These are phyloP conservation scores for Sebastes kiyomatsui DNA, from an alignment of 2,797 vertebrate genomes.

Conservation along the genomic window DNA sequence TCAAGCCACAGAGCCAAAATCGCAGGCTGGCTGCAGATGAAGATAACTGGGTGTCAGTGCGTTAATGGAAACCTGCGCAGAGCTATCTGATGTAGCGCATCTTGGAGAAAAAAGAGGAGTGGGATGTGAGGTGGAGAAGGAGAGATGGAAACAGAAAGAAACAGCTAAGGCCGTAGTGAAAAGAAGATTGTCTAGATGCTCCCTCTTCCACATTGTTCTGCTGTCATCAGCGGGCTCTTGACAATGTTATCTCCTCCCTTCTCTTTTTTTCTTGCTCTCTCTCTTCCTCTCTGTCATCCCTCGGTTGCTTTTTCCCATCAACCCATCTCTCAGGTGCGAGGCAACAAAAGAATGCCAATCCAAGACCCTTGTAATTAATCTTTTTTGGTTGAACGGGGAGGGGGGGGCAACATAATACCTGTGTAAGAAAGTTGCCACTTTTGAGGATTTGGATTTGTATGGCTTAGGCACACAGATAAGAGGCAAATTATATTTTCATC, in stretches of 20 bases:
- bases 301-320: constrained; percentile 80
- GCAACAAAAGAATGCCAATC: constrained; percentile 93
- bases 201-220: constrained; percentile 87
- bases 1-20: constrained; percentile 60
- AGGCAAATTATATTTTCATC: constrained; percentile 99
- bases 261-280: constrained; percentile 81
- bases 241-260: constrained; percentile 94
- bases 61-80: constrained; percentile 88
- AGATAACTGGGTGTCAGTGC: constrained; percentile 84
- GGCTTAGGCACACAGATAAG: constrained; percentile 97
- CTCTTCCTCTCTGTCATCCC: constrained; percentile 67
- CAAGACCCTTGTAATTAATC: constrained; percentile 97
- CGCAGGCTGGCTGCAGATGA: constrained; percentile 75
- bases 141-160: constrained; percentile 57
- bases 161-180: constrained; percentile 62
- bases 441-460: constrained; percentile 96
- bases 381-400: constrained; percentile 80
- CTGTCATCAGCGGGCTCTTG: constrained; percentile 90
- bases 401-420: constrained; percentile 92
- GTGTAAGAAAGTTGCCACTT: constrained; percentile 95
- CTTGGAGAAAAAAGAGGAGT: constrained; percentile 69
- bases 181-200: constrained; percentile 87
- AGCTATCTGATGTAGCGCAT: constrained; percentile 83
- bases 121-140: constrained; percentile 76
- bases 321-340: constrained; percentile 90